These are phyloP conservation scores for Lontra canadensis DNA, from an alignment of 2,113 vertebrate genomes.

Conservation along the genomic window DNA sequence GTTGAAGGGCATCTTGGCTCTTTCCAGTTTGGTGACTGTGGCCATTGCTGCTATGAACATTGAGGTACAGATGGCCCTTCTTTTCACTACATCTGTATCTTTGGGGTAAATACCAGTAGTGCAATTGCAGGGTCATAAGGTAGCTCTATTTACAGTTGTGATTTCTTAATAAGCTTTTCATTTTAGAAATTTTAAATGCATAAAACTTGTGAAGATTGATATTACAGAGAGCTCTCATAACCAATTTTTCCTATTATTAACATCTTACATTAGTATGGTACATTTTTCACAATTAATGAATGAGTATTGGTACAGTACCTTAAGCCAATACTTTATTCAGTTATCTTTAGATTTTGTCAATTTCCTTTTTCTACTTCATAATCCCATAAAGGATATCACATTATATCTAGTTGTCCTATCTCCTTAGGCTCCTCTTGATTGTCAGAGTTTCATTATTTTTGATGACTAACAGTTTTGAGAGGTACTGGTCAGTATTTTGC, in stretches of 20 bases:
- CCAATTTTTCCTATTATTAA: background rate
- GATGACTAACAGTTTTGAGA: background rate
- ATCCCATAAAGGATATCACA: background rate
- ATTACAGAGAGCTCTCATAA: background rate
- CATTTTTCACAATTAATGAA: background rate
- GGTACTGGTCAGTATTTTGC: background rate
- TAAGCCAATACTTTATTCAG: background rate
- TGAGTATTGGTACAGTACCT: background rate
- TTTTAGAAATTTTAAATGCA: background rate
- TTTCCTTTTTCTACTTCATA: background rate
- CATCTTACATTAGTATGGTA: background rate
- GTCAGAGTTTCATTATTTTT: background rate
- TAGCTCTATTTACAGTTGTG: background rate
- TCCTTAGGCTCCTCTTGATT: background rate
- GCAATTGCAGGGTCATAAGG: too few relatives aligned
- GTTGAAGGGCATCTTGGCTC: too few relatives aligned
- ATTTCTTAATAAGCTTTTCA: background rate
- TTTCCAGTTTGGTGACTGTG: too few relatives aligned
- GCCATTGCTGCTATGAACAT: too few relatives aligned
- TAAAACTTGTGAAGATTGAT: background rate
- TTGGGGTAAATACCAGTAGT: too few relatives aligned
- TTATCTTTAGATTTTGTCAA: background rate
- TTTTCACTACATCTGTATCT: too few relatives aligned
- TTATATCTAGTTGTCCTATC: background rate
- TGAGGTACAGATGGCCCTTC: too few relatives aligned